Evolutionary conservation across 2,797 vertebrate genomes (phyloP).

Genomic region (Mormyrus hasselquistii): DNA sequence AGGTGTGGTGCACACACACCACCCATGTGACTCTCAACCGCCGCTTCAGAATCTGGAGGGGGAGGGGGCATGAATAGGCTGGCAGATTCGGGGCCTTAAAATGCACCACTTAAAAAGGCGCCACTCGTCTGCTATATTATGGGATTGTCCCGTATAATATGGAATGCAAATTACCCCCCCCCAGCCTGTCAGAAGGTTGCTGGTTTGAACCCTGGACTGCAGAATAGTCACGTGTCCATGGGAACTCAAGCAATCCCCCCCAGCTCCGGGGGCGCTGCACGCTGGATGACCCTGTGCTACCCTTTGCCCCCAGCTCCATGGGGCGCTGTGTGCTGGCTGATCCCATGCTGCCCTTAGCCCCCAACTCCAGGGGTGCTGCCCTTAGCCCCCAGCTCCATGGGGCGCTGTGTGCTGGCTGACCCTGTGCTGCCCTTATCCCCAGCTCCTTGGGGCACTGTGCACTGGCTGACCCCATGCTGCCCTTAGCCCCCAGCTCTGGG

Average conservation of each 20-base stretch:
- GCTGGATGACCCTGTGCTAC: too few species aligned
- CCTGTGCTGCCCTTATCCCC: too few species aligned
- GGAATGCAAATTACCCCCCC: not conserved
- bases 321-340: too few species aligned
- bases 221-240: not conserved
- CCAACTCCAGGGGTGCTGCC: too few species aligned
- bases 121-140: not conserved
- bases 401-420: too few species aligned
- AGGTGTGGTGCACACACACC: not conserved
- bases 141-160: not conserved
- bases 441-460: too few species aligned
- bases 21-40: not conserved
- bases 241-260: not conserved
- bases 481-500: too few species aligned
- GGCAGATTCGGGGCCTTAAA: not conserved
- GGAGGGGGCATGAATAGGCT: not conserved
- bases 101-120: not conserved
- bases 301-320: too few species aligned
- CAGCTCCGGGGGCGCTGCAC: too few species aligned
- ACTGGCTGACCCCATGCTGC: too few species aligned
- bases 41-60: not conserved
- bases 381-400: too few species aligned
- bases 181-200: not conserved
- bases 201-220: not conserved
- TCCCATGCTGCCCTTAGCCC: too few species aligned